A percentile compares a stretch with the other conserved stretches of the same genome.
phyloP scores from a whole-genome alignment of 2,888 invertebrate genomes.

The Onthophagus sagittarius region DNA sequence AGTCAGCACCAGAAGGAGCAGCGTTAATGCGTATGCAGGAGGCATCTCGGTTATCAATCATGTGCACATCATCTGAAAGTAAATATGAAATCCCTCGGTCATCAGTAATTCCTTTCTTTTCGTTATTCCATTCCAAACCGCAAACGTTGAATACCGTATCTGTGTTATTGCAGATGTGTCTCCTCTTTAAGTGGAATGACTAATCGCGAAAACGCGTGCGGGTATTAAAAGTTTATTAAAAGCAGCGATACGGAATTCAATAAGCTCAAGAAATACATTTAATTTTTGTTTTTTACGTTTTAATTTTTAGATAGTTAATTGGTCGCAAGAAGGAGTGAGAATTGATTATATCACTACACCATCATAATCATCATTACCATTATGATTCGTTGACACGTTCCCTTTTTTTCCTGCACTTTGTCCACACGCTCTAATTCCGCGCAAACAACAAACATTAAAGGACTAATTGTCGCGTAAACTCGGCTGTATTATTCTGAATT shows the following conservation, averaged over 20 bases:
- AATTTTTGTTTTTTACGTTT: too few species aligned
- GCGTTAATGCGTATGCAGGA: constrained; percentile 28
- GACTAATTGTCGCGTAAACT: background rate
- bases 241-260: background rate
- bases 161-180: constrained; percentile 26
- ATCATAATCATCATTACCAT: too few species aligned
- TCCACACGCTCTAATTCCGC: background rate
- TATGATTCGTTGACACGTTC: background rate
- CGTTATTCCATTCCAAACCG: background rate
- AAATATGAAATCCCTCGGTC: constrained; percentile 4
- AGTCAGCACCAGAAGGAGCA: constrained; percentile 34
- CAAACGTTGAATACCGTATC: background rate
- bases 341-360: too few species aligned
- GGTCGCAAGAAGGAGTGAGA: too few species aligned
- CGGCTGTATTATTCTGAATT: background rate
- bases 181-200: background rate
- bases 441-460: background rate
- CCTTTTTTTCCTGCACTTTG: background rate
- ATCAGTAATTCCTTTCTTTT: too few species aligned
- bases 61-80: constrained; percentile 33
- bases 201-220: background rate
- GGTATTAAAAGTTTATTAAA: background rate
- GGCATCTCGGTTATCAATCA: constrained; percentile 31
- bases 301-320: too few species aligned
- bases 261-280: too few species aligned